A percentile compares a stretch with the other conserved stretches of the same genome.
Conservation (phyloP, 2,797 vertebrate species). For the Leucoraja ocellata region DNA sequence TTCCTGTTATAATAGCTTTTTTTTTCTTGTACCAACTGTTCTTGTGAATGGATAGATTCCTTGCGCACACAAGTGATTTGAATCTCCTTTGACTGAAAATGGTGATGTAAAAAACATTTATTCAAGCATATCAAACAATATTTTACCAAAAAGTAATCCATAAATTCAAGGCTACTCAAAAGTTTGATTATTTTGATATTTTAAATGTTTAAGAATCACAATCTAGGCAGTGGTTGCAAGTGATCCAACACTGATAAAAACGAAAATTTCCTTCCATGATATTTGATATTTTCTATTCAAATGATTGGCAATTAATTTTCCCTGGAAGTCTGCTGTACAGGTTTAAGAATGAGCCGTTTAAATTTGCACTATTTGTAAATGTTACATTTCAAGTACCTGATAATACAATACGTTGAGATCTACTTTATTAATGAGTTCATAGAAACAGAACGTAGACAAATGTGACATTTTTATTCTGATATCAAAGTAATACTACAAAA, state of each 20-base stretch:
- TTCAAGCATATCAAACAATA: neutral
- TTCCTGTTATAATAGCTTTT: too few relatives aligned
- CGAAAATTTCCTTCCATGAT: neutral
- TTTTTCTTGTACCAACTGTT: too few relatives aligned
- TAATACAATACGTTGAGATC: too few relatives aligned
- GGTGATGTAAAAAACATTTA: neutral
- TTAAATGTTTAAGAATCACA: neutral
- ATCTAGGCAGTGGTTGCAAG: neutral
- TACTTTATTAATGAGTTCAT: neutral
- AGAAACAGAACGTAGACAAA: too few relatives aligned
- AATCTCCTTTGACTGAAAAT: neutral
- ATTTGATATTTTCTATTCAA: too few relatives aligned
- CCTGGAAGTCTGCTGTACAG: neutral
- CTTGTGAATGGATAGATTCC: too few relatives aligned
- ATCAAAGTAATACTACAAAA: too few relatives aligned
- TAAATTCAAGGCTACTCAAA: neutral
- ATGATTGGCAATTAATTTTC: neutral
- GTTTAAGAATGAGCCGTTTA: neutral
- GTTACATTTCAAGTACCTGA: neutral
- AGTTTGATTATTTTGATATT: neutral
- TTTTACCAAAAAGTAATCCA: neutral
- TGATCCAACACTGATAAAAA: neutral
- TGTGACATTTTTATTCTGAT: neutral
- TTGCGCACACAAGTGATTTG: neutral
- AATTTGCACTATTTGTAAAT: too few relatives aligned